Percentiles rank a stretch among this genome's conserved stretches.
These are phyloP conservation scores for Plecotus auritus DNA, from an alignment of 2,113 vertebrate species.

Conservation along the genomic window DNA sequence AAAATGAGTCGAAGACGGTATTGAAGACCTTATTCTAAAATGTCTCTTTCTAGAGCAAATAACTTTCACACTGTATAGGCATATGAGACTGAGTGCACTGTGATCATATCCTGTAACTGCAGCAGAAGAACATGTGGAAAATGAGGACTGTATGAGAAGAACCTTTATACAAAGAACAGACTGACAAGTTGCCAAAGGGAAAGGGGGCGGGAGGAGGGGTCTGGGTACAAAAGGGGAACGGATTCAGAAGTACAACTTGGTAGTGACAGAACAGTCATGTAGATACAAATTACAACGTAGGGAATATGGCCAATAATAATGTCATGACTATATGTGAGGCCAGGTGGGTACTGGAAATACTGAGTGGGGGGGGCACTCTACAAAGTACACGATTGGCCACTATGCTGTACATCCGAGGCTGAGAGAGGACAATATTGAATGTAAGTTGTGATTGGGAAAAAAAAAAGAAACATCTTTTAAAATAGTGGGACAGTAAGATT, in stretches of 20 bases:
- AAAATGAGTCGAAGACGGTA: constrained; percentile 43
- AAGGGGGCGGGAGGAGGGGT: neutral
- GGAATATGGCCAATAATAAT: neutral
- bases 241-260: neutral
- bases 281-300: neutral
- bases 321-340: neutral
- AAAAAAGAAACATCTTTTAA: neutral
- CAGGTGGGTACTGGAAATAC: neutral
- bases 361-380: neutral
- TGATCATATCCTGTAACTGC: neutral
- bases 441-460: neutral
- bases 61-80: constrained; percentile 51
- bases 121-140: neutral
- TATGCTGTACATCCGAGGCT: neutral
- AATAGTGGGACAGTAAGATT: neutral
- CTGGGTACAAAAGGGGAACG: neutral
- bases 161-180: neutral
- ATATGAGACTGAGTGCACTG: neutral
- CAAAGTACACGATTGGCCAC: neutral
- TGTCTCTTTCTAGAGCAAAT: constrained; percentile 34
- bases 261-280: neutral
- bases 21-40: constrained; percentile 37
- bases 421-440: neutral
- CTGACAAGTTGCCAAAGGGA: no score
- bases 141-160: neutral